Conservation (phyloP, 2,888 invertebrate species). For the Drosophila kambysellisi region DNA sequence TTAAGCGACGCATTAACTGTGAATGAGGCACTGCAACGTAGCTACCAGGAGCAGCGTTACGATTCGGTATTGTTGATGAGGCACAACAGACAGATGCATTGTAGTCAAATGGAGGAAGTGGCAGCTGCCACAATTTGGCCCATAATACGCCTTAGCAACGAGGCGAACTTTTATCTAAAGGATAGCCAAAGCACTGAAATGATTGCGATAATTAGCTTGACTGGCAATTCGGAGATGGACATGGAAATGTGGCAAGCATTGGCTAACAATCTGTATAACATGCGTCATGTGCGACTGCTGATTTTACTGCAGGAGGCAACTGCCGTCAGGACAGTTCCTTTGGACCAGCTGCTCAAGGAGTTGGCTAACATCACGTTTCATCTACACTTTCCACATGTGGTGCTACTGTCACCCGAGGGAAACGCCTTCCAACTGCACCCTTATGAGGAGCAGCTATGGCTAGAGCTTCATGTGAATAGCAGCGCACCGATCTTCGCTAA, state of each 20-base stretch:
- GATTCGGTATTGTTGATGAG: slow-evolving; percentile 44
- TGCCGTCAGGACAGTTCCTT: background rate
- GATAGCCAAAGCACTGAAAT: slow-evolving; percentile 47
- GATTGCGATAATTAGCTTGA: slow-evolving; percentile 51
- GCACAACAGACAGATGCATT: slow-evolving; percentile 36
- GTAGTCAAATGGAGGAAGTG: slow-evolving; percentile 28
- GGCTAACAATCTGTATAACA: slow-evolving; percentile 55
- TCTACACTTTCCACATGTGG: slow-evolving; percentile 41
- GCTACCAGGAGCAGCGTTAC: slow-evolving; percentile 35
- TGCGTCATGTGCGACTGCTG: slow-evolving; percentile 55
- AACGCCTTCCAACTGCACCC: slow-evolving; percentile 49
- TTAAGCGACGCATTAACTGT: slow-evolving; percentile 15
- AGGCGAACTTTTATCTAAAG: slow-evolving; percentile 35
- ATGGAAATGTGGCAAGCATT: slow-evolving; percentile 51
- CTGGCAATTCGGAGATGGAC: slow-evolving; percentile 22
- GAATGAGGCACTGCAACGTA: slow-evolving; percentile 21
- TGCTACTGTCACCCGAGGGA: slow-evolving; percentile 16
- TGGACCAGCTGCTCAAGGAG: background rate
- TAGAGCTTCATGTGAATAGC: slow-evolving; percentile 1
- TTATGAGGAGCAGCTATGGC: slow-evolving; percentile 41
- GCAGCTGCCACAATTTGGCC: slow-evolving; percentile 27
- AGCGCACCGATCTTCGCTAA: slow-evolving; percentile 24
- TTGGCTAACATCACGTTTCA: slow-evolving; percentile 11
- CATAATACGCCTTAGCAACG: slow-evolving; percentile 32
- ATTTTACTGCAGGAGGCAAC: slow-evolving; percentile 28